Evolutionary conservation across 2,888 invertebrate species (phyloP).

Genomic region (Drosophila merina): DNA sequence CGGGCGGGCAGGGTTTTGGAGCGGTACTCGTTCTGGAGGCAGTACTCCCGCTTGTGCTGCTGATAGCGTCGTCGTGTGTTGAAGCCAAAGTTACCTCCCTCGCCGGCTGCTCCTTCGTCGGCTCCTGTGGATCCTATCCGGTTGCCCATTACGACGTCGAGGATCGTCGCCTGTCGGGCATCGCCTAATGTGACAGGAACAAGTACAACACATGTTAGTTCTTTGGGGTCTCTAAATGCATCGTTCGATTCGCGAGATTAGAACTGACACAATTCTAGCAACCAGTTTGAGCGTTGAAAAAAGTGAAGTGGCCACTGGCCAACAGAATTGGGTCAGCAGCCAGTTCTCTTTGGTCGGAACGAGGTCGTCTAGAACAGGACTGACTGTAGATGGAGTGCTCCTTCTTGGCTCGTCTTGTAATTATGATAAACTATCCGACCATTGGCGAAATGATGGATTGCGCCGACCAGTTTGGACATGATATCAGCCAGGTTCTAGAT

Average conservation of each 20-base stretch:
- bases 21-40: conserved; percentile 65
- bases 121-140: conserved; percentile 45
- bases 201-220: conserved; percentile 15
- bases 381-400: conserved; percentile 36
- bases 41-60: conserved; percentile 67
- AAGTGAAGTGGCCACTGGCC: conserved; percentile 68
- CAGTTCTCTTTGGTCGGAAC: conserved; percentile 52
- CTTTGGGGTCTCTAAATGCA: neutral
- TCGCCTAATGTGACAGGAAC: conserved; percentile 68
- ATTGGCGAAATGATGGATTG: conserved; percentile 49
- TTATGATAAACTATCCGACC: conserved; percentile 61
- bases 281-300: conserved; percentile 65
- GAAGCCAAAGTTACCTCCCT: conserved; percentile 42
- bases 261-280: conserved; percentile 50
- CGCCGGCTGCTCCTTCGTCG: conserved; percentile 34
- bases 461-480: conserved; percentile 42
- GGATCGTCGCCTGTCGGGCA: conserved; percentile 57
- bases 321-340: conserved; percentile 70
- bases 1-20: conserved; percentile 80
- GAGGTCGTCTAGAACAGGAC: conserved; percentile 56
- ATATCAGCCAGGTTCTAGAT: conserved; percentile 19
- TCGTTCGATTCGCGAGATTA: conserved; percentile 1
- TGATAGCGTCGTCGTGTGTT: conserved; percentile 70
- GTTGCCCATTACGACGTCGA: conserved; percentile 60
- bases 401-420: conserved; percentile 39